These are phyloP conservation scores for Ochotona curzoniae DNA, from an alignment of 2,113 vertebrate species.

Conservation along the genomic window DNA sequence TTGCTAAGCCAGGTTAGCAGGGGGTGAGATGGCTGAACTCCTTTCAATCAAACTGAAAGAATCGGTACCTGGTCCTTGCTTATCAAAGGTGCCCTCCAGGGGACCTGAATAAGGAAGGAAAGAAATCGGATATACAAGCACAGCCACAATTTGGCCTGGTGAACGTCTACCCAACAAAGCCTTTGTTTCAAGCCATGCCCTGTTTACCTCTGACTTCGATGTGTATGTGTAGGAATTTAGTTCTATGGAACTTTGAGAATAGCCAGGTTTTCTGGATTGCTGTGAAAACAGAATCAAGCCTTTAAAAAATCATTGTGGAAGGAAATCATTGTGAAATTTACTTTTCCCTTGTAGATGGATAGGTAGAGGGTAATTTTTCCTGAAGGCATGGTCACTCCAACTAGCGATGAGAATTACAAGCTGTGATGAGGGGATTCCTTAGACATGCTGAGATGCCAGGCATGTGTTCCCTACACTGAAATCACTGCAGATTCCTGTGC, in stretches of 20 bases:
- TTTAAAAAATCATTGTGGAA: not conserved
- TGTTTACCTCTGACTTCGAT: slow-evolving; percentile 12
- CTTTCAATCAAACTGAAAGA: not conserved
- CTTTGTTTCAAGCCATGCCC: slow-evolving; percentile 7
- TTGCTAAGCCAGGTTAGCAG: not conserved
- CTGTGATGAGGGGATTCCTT: not conserved
- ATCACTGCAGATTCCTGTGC: not conserved
- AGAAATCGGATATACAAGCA: slow-evolving; percentile 54
- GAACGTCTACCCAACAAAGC: not conserved
- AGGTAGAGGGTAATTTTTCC: slow-evolving; percentile 23
- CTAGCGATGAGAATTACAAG: not conserved
- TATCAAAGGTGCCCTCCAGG: slow-evolving; percentile 45
- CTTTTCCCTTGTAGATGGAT: slow-evolving; percentile 25
- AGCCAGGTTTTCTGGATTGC: not conserved
- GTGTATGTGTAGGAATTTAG: not conserved
- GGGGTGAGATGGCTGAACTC: not conserved
- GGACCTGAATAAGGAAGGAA: slow-evolving; percentile 65
- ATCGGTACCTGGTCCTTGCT: not conserved
- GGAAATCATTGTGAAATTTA: slow-evolving; percentile 46
- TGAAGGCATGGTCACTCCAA: not conserved
- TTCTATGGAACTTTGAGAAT: not conserved
- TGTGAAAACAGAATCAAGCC: not conserved
- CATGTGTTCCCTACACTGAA: not conserved
- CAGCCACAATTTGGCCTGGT: not conserved
- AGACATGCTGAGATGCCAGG: not conserved